phyloP scores from a whole-genome alignment of 2,797 vertebrate genomes.

The Macropus fuliginosus region DNA sequence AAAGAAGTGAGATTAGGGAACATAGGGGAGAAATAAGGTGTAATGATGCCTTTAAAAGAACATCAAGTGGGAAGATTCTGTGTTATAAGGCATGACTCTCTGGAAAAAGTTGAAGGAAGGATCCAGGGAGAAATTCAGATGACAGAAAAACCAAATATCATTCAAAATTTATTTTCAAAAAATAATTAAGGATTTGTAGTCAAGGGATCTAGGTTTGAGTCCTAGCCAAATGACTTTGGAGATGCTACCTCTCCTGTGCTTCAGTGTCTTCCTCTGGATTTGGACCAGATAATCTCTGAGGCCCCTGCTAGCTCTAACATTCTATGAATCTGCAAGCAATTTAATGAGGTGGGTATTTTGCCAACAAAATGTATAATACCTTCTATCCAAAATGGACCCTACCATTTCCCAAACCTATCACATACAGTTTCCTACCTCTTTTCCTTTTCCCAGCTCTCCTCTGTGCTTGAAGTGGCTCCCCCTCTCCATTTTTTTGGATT shows the following conservation, averaged over 20 bases:
- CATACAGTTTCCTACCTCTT: background rate
- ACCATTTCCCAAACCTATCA: background rate
- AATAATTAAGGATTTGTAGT: background rate
- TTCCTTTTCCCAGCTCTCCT: background rate
- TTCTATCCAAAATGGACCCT: background rate
- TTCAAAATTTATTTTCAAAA: background rate
- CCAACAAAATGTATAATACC: background rate
- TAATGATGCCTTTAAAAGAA: background rate
- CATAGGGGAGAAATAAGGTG: background rate
- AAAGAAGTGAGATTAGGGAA: background rate
- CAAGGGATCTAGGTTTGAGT: background rate
- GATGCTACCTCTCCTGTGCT: background rate
- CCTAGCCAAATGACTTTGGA: background rate
- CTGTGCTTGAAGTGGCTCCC: background rate
- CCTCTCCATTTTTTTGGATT: background rate
- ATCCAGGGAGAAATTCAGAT: background rate
- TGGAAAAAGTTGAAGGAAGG: background rate
- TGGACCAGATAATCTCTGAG: background rate
- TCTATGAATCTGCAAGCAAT: background rate
- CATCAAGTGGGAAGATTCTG: background rate
- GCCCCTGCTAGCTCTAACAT: background rate
- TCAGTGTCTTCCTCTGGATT: background rate
- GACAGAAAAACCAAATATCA: background rate
- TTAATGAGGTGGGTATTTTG: background rate
- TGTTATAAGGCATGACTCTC: background rate